Percentiles rank a stretch among this genome's conserved stretches.
These are phyloP conservation scores for Congeria kusceri DNA, from an alignment of 2,888 invertebrate species.

Conservation along the genomic window DNA sequence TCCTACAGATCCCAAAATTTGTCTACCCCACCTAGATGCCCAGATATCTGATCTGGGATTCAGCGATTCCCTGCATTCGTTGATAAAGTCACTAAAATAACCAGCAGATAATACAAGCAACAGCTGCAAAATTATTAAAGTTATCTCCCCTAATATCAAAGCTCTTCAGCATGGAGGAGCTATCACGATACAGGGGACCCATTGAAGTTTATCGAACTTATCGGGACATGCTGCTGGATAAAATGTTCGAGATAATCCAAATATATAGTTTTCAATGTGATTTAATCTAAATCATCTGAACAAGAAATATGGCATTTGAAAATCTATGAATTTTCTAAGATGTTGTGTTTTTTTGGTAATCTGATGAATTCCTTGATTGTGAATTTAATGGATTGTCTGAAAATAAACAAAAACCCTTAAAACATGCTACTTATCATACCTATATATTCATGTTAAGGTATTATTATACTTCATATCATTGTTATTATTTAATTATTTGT, in stretches of 20 bases:
- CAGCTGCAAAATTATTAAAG: slow-evolving; percentile 71
- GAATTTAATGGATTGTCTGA: slow-evolving; percentile 15
- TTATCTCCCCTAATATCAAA: slow-evolving; percentile 64
- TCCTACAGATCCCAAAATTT: slow-evolving; percentile 55
- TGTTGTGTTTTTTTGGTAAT: not conserved
- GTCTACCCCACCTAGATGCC: slow-evolving; percentile 65
- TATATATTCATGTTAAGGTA: not conserved
- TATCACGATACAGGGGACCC: slow-evolving; percentile 49
- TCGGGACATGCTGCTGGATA: not conserved
- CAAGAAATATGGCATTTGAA: not conserved
- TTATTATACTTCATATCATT: not conserved
- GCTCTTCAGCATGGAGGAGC: slow-evolving; percentile 50
- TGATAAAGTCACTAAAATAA: slow-evolving; percentile 64
- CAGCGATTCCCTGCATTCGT: slow-evolving; percentile 54
- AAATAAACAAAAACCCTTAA: slow-evolving; percentile 18
- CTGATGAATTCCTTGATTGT: slow-evolving; percentile 19
- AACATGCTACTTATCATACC: slow-evolving; percentile 25
- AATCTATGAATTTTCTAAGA: too few species aligned
- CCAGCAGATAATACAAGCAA: slow-evolving; percentile 59
- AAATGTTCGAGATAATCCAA: not conserved
- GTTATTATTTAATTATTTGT: too few species aligned
- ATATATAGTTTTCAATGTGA: not conserved
- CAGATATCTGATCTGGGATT: slow-evolving; percentile 55
- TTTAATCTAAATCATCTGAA: slow-evolving; percentile 32
- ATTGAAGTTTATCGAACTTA: slow-evolving; percentile 53